phyloP scores from a whole-genome alignment of 2,888 invertebrate genomes.

The Boloria euphrosyne region DNA sequence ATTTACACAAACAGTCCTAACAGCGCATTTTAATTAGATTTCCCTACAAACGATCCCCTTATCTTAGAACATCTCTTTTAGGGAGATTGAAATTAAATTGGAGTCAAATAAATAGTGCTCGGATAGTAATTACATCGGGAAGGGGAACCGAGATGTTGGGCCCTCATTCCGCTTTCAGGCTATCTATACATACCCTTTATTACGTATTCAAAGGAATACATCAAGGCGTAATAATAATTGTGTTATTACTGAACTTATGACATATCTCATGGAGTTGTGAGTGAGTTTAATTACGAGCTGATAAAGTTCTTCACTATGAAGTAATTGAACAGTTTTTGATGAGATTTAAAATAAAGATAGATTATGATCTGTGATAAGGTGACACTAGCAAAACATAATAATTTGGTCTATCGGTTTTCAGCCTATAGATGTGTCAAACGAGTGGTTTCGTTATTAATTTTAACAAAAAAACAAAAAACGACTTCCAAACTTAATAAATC shows the following conservation, averaged over 20 bases:
- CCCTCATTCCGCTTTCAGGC: conserved; percentile 1
- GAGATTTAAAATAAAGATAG: no score
- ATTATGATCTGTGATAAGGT: no score
- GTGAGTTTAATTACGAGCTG: no score
- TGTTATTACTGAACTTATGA: not conserved
- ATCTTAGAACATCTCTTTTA: conserved; percentile 35
- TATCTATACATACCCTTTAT: conserved; percentile 14
- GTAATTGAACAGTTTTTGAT: no score
- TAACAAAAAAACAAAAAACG: no score
- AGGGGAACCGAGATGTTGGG: conserved; percentile 16
- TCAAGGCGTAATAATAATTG: conserved; percentile 6
- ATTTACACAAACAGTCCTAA: conserved; percentile 34
- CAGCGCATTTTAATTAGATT: conserved; percentile 41
- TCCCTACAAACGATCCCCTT: conserved; percentile 34
- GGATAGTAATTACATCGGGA: conserved; percentile 30
- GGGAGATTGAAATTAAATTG: conserved; percentile 40
- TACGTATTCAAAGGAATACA: conserved; percentile 14
- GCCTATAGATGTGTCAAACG: no score
- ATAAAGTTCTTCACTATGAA: no score
- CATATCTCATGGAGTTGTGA: not conserved
- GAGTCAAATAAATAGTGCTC: conserved; percentile 39
- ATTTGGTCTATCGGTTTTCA: no score
- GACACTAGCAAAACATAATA: no score
- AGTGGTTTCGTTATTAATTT: no score
- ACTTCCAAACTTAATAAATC: no score